Conservation (phyloP, 2,113 vertebrate genomes). For the Corapipo altera region DNA sequence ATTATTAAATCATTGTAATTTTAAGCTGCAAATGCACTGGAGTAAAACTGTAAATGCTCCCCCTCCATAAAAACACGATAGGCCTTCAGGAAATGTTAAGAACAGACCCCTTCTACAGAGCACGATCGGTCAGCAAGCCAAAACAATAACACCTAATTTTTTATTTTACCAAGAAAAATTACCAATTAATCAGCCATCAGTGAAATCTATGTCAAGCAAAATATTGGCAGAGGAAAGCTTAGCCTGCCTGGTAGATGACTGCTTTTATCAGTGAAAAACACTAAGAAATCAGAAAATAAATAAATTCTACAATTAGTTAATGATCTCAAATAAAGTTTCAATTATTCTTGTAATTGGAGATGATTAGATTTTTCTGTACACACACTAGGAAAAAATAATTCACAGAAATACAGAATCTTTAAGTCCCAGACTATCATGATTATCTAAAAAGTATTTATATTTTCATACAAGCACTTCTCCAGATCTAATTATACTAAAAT, state of each 20-base stretch:
- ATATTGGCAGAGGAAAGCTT: background rate
- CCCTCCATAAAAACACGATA: background rate
- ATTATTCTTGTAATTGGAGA: background rate
- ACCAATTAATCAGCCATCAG: background rate
- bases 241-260: background rate
- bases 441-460: constrained; percentile 15
- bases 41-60: background rate
- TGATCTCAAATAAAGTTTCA: background rate
- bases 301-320: background rate
- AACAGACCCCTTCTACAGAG: background rate
- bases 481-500: constrained; percentile 30
- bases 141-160: background rate
- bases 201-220: background rate
- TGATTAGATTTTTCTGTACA: constrained; percentile 35
- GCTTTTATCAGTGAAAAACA: background rate
- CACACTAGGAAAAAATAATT: background rate
- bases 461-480: constrained; percentile 1
- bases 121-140: background rate
- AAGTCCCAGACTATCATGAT: background rate
- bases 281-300: background rate
- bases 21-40: background rate
- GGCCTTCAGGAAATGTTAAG: background rate
- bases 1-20: background rate
- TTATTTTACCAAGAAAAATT: background rate
- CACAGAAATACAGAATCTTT: constrained; percentile 1